Base-by-base conservation (phyloP, 2,888 invertebrate species). In the Ptychoptera contaminata region DNA sequence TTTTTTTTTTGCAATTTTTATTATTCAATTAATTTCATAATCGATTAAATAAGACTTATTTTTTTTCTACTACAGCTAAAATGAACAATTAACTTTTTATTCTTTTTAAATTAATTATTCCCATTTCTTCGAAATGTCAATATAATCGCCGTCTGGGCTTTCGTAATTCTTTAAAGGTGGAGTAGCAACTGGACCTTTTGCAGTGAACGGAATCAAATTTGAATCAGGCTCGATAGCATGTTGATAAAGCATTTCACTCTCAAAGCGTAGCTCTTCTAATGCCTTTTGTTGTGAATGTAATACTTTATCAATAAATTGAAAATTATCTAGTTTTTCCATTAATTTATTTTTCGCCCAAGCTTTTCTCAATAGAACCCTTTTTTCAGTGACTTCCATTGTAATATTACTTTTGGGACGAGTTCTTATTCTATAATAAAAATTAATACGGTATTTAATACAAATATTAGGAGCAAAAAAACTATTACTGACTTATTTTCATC, bases 61-160 rank as follows among this genome's bases (percentile, higher is more conserved):
- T 7, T 5, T 23, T 7, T 23, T 23, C 23, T 23, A 23, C 23
- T 23, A 23, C 23, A 5, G 23, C 23, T 23, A 23, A 23, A 23
- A 23, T 23, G 23, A 23, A 23, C 23, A 23, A 23, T 23, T 23
- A 23, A 5, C 23, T 23, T 23, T 23, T 23, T 23, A 3, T 23
- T 40, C 23, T 30, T 14, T 3, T 32, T 7, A 32, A 6, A 30
- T 15, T 10, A 29, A 5, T 9, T 71, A 72, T 48, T 78, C 73
- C 83, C 85, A 88, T 57, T 82, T 83, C 61, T 76, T 83, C 0
- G 87, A 78, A 30, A 82, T 68, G 60, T 93, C 83, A 16, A 76
- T 61, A 58, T 91, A 94, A 55, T 93, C 90, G 35, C 97, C 97
- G 65, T 97, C 94, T 0, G 88, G 86, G 39, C 79, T 73, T 1